A percentile compares a stretch with the other conserved stretches of the same genome.
Evolutionary conservation across 2,888 invertebrate genomes (phyloP).

Genomic region (Plutella xylostella): DNA sequence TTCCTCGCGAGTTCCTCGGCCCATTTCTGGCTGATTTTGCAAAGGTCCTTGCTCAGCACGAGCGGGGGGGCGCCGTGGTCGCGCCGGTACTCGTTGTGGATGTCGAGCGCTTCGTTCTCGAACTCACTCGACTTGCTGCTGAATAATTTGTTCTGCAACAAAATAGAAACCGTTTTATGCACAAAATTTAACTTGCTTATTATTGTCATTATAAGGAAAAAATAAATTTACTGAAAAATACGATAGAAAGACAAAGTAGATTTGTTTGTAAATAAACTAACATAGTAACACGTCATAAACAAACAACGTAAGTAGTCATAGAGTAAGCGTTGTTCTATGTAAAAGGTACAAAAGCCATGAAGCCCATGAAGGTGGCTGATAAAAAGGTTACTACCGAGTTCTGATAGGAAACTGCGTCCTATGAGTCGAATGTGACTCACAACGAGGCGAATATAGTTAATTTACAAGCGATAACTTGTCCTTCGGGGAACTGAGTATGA

Average conservation of each 20-base stretch:
- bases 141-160: slow-evolving; percentile 15
- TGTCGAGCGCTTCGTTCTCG: slow-evolving; percentile 50
- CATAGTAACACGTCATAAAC: background rate
- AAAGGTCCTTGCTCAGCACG: slow-evolving; percentile 72
- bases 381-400: background rate
- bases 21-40: slow-evolving; percentile 77
- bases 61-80: slow-evolving; percentile 59
- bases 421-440: too few species aligned
- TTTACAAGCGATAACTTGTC: too few species aligned
- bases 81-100: slow-evolving; percentile 51
- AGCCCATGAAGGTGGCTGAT: background rate
- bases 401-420: background rate
- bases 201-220: background rate
- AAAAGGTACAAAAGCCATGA: background rate
- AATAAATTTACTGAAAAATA: background rate
- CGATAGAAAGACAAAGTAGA: background rate
- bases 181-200: too few species aligned
- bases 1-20: slow-evolving; percentile 75
- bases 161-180: too few species aligned
- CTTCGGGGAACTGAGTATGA: too few species aligned
- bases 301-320: background rate
- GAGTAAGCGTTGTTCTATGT: background rate
- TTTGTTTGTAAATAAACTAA: background rate
- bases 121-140: slow-evolving; percentile 23
- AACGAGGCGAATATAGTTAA: too few species aligned